Evolutionary conservation across 2,113 vertebrate genomes (phyloP), one percentile per base, ranked within the genome.

Genomic region (Ursus arctos): DNA sequence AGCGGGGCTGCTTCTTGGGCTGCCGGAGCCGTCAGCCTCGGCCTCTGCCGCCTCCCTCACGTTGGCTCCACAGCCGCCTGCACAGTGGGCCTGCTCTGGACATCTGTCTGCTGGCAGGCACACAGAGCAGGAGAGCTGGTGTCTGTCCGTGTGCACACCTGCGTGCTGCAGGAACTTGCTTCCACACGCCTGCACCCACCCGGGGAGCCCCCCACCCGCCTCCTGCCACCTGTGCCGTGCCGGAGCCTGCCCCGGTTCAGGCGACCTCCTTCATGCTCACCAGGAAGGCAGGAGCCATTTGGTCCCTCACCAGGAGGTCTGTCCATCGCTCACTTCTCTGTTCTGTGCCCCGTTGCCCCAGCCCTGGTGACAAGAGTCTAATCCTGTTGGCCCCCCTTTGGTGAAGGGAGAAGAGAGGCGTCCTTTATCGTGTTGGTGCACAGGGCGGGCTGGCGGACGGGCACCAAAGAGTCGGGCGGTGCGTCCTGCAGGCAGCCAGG

Each of bases 41-140:
- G 93, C 79, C 86, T 81, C 93, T 88, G 84, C 77, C 0, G 0
- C 77, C 93, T 72, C 69, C 91, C 86, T 31, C 12, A 4, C 0
- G 0, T 10, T 12, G 7, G 9, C 51, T 11, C 19, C 61, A 2
- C 7, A 2, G n/a, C 94, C 0, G n/a, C 87, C 82, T 43, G 92
- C 19, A n/a, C 49, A n/a, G 9, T 5, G 2, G 10, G 81, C 55
- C 43, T 12, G 49, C 13, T 24, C 24, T 16, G 36, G 18, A 7
- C 83, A 36, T 82, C 97, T 97, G 96, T 95, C 95, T 96, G 43
- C 36, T 4, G 51, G 85, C 83, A 88, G 87, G 51, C 65, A 19
- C 28, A 43, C 11, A 1, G 15, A 7, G 92, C n/a, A 7, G 96
- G 71, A 93, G 19, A 8, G 49, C 24, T 18, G 26, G 31, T 24